These are phyloP conservation scores for Hypolimnas misippus DNA, from an alignment of 2,888 invertebrate genomes.

Conservation along the genomic window DNA sequence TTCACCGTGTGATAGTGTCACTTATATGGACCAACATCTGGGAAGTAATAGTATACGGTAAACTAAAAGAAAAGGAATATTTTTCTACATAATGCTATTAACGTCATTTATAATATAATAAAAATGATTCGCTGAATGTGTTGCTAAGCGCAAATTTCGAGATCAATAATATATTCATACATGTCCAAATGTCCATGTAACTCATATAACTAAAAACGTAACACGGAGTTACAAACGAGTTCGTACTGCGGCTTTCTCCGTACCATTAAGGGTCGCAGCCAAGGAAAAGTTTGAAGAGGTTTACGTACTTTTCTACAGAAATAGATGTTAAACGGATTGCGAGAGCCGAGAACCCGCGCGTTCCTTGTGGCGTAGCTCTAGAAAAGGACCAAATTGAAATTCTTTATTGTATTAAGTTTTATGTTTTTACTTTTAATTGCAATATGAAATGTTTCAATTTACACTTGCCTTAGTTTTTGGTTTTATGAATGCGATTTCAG, in stretches of 20 bases:
- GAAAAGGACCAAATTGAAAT: conserved; percentile 29
- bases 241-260: conserved; percentile 13
- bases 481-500: not conserved
- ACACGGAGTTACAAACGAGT: conserved; percentile 4
- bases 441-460: conserved; percentile 6
- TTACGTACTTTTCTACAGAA: conserved; percentile 33
- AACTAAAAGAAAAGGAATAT: too few relatives aligned
- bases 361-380: conserved; percentile 11
- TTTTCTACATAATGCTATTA: too few relatives aligned
- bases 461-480: not conserved
- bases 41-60: too few relatives aligned
- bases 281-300: conserved; percentile 26
- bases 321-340: conserved; percentile 29
- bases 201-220: too few relatives aligned
- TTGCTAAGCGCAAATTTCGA: too few relatives aligned
- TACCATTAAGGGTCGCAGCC: conserved; percentile 23
- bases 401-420: conserved; percentile 32
- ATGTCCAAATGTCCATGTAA: too few relatives aligned
- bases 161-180: too few relatives aligned
- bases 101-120: too few relatives aligned
- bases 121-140: too few relatives aligned
- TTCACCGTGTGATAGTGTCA: too few relatives aligned
- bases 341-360: conserved; percentile 6
- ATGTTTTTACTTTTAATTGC: conserved; percentile 14
- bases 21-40: too few relatives aligned